Conservation (phyloP, 2,888 invertebrate genomes). For the Hirtodrosophila alboralis region DNA sequence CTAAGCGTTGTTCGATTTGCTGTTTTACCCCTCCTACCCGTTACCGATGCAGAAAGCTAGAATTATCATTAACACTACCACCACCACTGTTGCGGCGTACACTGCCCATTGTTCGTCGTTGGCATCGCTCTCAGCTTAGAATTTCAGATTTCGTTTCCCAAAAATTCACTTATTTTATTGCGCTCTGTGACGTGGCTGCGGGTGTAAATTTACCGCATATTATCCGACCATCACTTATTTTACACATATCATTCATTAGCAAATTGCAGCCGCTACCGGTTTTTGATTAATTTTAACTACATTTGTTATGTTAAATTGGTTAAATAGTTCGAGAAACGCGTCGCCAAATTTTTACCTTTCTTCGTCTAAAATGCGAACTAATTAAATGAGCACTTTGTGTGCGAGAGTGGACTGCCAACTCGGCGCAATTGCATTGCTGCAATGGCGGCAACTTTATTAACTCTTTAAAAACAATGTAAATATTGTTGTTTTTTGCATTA, state of each 20-base stretch:
- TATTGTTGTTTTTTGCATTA: fast-evolving
- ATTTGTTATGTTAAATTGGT: slow-evolving; percentile 42
- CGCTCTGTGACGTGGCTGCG: slow-evolving; percentile 71
- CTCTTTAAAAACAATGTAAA: not conserved
- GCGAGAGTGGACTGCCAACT: slow-evolving; percentile 66
- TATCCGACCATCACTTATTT: slow-evolving; percentile 24
- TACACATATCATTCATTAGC: slow-evolving; percentile 36
- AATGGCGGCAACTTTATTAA: slow-evolving; percentile 68
- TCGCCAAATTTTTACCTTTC: slow-evolving; percentile 76
- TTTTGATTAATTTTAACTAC: slow-evolving; percentile 49
- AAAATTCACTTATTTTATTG: slow-evolving; percentile 59
- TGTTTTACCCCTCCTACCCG: slow-evolving; percentile 49
- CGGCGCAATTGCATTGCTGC: slow-evolving; percentile 22
- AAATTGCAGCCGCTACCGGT: slow-evolving; percentile 58
- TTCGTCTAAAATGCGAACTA: slow-evolving; percentile 80
- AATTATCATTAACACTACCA: slow-evolving; percentile 66
- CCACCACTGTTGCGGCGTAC: slow-evolving; percentile 46
- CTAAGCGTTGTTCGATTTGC: slow-evolving; percentile 67
- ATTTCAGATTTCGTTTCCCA: slow-evolving; percentile 55
- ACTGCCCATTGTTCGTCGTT: slow-evolving; percentile 55
- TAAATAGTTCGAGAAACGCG: slow-evolving; percentile 64
- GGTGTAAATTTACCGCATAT: slow-evolving; percentile 71
- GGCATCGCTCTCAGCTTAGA: slow-evolving; percentile 44
- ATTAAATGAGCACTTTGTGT: slow-evolving; percentile 78
- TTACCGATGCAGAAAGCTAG: slow-evolving; percentile 59